phyloP scores from a whole-genome alignment of 2,888 invertebrate species.

The Holacanthella duospinosa region DNA sequence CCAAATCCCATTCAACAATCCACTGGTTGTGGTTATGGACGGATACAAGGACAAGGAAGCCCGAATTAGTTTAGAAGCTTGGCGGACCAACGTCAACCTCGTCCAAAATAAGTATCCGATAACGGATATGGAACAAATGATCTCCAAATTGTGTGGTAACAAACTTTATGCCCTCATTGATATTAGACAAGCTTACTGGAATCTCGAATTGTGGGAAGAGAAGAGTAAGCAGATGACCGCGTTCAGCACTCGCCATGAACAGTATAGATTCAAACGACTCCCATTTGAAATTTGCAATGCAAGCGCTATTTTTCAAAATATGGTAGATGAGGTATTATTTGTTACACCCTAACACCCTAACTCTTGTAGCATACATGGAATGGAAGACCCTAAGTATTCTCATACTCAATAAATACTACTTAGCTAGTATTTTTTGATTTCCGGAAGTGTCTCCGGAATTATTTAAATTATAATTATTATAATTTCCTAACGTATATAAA shows the following conservation, averaged over 20 bases:
- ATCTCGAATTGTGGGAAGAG: too few relatives aligned
- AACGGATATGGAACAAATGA: background rate
- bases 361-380: too few relatives aligned
- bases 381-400: too few relatives aligned
- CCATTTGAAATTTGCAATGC: conserved; percentile 8
- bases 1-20: conserved; percentile 1
- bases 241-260: background rate
- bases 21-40: background rate
- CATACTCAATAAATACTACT: too few relatives aligned
- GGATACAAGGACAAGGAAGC: conserved; percentile 1
- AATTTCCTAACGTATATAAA: too few relatives aligned
- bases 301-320: conserved; percentile 4
- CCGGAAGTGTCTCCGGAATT: too few relatives aligned
- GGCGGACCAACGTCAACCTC: background rate
- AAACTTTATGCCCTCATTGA: background rate
- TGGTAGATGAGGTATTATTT: background rate
- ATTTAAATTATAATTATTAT: too few relatives aligned
- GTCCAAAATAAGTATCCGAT: background rate
- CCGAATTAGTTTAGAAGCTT: background rate
- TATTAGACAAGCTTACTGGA: conserved; percentile 2
- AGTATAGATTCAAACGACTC: background rate
- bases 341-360: too few relatives aligned
- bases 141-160: background rate
- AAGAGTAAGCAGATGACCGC: background rate
- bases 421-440: too few relatives aligned